Percentiles rank a stretch among this genome's conserved stretches.
These are phyloP conservation scores for Artibeus jamaicensis DNA, from an alignment of 2,797 vertebrate species.

Conservation along the genomic window DNA sequence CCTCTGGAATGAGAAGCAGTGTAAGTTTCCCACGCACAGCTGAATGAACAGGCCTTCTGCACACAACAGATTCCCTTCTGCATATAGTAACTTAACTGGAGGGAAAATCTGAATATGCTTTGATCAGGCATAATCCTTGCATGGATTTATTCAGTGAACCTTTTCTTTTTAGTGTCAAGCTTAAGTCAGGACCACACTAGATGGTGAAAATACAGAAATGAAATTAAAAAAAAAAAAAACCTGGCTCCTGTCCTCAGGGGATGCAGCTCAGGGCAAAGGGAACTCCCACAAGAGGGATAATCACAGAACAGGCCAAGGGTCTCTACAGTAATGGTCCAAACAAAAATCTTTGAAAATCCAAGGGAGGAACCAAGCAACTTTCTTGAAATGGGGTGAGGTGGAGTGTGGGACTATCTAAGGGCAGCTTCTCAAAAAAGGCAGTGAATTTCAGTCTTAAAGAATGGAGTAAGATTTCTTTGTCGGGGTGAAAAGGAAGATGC, in stretches of 20 bases:
- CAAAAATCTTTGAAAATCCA: not conserved
- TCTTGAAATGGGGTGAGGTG: not conserved
- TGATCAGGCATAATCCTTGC: not conserved
- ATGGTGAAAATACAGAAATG: not conserved
- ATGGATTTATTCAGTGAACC: not conserved
- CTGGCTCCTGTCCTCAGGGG: not conserved
- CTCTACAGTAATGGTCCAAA: not conserved
- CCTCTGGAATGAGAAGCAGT: not conserved
- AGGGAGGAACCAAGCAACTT: not conserved
- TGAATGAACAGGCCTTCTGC: not conserved
- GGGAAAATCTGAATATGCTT: not conserved
- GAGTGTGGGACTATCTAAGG: not conserved
- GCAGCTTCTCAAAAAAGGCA: not conserved
- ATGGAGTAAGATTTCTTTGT: not conserved
- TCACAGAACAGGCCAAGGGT: not conserved
- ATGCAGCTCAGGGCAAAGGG: not conserved
- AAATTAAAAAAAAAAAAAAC: not conserved
- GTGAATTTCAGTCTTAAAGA: not conserved
- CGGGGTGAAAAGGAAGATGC: not conserved
- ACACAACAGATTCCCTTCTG: not conserved
- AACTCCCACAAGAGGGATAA: not conserved
- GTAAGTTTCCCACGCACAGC: not conserved
- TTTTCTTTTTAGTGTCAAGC: not conserved
- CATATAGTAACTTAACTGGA: not conserved
- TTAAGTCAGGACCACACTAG: not conserved